Conservation (phyloP, 2,113 vertebrate species). For the Cinclus mexicanus region DNA sequence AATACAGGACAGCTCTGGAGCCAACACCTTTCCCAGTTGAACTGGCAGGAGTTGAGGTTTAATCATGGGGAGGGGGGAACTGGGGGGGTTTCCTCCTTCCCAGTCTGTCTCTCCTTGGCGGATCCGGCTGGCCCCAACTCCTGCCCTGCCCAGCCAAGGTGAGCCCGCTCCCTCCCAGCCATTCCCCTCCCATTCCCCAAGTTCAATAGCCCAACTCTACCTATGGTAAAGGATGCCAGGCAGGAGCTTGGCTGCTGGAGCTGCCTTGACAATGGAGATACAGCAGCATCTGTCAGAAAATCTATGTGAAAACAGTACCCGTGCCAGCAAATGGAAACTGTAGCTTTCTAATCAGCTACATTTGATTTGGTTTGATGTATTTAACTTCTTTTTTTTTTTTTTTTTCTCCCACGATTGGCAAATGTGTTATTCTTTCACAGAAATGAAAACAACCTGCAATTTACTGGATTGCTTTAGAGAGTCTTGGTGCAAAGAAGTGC, state of each 20-base stretch:
- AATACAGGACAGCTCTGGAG: neutral
- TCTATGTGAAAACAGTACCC: neutral
- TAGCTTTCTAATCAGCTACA: conserved; percentile 42
- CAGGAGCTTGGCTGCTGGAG: neutral
- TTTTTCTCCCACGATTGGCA: neutral
- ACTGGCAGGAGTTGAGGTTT: neutral
- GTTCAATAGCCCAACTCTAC: neutral
- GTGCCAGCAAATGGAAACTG: neutral
- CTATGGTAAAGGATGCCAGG: neutral
- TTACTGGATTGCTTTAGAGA: conserved; percentile 11
- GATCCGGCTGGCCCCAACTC: neutral
- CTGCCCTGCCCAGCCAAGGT: neutral
- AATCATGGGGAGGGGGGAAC: neutral
- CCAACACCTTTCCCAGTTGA: neutral
- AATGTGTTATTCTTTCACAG: neutral
- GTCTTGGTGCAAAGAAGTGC: neutral
- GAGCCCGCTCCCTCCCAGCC: neutral
- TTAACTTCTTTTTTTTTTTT: conserved; percentile 22
- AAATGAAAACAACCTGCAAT: conserved; percentile 36
- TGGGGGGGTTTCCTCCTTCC: neutral
- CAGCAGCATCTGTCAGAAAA: conserved; percentile 11
- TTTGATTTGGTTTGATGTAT: conserved; percentile 58
- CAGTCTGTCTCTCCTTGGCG: neutral
- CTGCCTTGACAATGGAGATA: neutral
- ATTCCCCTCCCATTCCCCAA: neutral